Base-by-base conservation (phyloP, 2,113 vertebrate species). In the Paralichthys olivaceus region DNA sequence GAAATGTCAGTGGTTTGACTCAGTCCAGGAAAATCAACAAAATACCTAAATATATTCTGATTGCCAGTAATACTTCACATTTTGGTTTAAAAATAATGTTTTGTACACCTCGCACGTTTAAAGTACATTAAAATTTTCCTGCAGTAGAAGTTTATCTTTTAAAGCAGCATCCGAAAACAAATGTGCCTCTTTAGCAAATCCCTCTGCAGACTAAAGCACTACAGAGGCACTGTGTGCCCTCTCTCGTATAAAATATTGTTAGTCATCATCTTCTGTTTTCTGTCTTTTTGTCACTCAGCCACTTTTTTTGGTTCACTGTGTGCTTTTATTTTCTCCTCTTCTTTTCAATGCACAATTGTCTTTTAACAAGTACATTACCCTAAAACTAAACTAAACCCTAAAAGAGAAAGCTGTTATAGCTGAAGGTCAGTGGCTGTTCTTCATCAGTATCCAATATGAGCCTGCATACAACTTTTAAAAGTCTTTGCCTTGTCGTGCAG, bases 121-220 rank as follows among this genome's bases (percentile, higher is more conserved):
- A 79, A 69, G 37, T 60, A 28, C 26, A 63, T 81, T 59, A 69
- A 54, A 43, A 40, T 77, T 77, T 37, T 57, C 29, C 77, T 75
- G 77, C 63, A 71, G 72, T 58, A 37, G 22, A 74, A 60, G 45
- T 32, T 78, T 23, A 19, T 66, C 55, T 43, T 83, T 76, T 68
- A 60, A 83, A 75, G 26, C 49, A 73, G 64, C 58, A 61, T 61
- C 55, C 51, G 8, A 47, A 68, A 66, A 34, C 34, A 75, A 75
- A 74, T 77, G 66, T 80, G 73, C 66, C 71, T 26, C 55, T 84
- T 79, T 12, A 70, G 72, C 77, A 83, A 80, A 86, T 71, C 43
- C 56, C 4, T 43, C 54, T 57, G 65, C 69, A 68, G 78, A 77
- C 71, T 75, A 57, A 71, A 71, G 43, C 40, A 55, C 7, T 19